Evolutionary conservation across 2,113 vertebrate species (phyloP), one percentile per base, ranked within the genome.

Genomic region (Coregonus clupeaformis): DNA sequence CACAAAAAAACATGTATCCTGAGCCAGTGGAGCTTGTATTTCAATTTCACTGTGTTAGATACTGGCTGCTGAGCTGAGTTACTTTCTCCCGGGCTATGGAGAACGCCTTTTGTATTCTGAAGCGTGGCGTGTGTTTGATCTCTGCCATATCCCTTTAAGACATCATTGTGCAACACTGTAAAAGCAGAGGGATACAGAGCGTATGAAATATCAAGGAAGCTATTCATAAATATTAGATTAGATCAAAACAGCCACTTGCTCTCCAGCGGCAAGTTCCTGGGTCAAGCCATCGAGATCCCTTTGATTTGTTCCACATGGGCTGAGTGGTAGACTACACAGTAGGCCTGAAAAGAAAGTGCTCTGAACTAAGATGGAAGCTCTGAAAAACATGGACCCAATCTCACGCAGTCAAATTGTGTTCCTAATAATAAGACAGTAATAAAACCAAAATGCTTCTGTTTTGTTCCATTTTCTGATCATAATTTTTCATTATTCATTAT

Each of bases 181-280:
- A 83, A 86, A 91, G 87, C 75, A 62, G 85, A 82, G 63, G 70
- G 87, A 87, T 86, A 77, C 68, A 67, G 83, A 77, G 86, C 68
- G 78, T 69, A 89, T 86, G 89, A 91, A 89, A 91, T 91, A 91
- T 92, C 90, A 90, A 90, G 89, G 89, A 89, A 90, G 88, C 88
- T 90, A 86, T 90, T 90, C 91, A 91, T 92, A 90, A 91, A 92
- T 92, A 91, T 91, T 90, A 89, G 90, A 92, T 91, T 86, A 89
- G 88, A 91, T 90, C 87, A 91, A 91, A 92, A 91, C 87, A 89
- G 87, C 86, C 82, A 57, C 82, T 87, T 87, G 85, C 87, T 85
- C 87, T 87, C 86, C 83, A 83, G 85, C 84, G 45, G 29, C 68
- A 84, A 84, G 89, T 86, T 89, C 85, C 83, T 73, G 86, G 89